Evolutionary conservation across 1,140 invertebrate genomes (phyloP), one percentile per base, ranked within the genome.

Genomic region (Zelostemma sp.): DNA sequence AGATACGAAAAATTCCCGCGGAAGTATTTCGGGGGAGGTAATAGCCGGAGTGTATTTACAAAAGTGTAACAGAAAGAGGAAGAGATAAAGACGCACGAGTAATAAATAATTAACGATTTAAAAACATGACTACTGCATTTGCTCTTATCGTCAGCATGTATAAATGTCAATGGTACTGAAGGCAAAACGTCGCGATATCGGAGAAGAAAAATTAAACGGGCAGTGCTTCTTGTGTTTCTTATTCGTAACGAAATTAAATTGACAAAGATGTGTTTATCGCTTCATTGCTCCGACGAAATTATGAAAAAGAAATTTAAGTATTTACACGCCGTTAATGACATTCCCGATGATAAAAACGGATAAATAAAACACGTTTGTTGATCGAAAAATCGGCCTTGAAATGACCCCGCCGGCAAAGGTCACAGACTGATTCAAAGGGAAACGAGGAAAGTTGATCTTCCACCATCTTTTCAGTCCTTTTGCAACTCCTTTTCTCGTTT

Each of bases 111-210:
- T 64, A 70, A 70, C 57, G 51, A 65, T 45, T 61, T 64, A 60
- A 38, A 70, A 70, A 65, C 67, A 61, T 31, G 61, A 65, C 67
- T 70, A 64, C 61, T 70, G 67, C 67, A 70, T 70, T 70, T 65
- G 61, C 61, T 38, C 61, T 62, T 70, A 70, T 70, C 68, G 47
- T 57, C 25, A 40, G 46, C 67, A 57, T 49, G 59, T 63, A 68
- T 61, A 70, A 70, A 65, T 60, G 67, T 46, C 67, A 51, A 14
- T 65, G 61, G 61, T 61, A 64, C 51, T 70, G 61, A 48, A 64
- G 53, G 53, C 57, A 70, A 70, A 64, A 64, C 59, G 41, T 50
- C 11, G 18, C 49, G 56, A 49, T 69, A 63, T 59, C 56, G 21
- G n/a, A 55, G 43, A 46, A 69, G 11, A 69, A 57, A 64, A 19